Conservation (phyloP, 2,888 invertebrate species). For the Anaspis maculata region DNA sequence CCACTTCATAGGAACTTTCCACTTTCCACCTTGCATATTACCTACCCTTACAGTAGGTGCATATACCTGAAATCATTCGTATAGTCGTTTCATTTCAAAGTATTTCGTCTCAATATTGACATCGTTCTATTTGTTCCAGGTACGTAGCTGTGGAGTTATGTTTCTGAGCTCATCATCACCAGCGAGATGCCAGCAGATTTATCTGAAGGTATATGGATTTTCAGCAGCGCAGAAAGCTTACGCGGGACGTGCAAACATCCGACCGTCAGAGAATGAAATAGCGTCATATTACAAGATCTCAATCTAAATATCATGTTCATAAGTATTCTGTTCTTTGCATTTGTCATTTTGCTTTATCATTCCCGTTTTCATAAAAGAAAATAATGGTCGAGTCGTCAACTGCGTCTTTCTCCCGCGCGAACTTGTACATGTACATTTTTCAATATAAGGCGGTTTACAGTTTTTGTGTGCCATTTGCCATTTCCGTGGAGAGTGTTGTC, state of each 20-base stretch:
- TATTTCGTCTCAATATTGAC: background rate
- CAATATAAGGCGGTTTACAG: conserved; percentile 12
- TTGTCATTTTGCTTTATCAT: conserved; percentile 15
- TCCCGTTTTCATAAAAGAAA: conserved; percentile 10
- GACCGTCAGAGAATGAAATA: conserved; percentile 12
- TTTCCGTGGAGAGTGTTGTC: conserved; percentile 4
- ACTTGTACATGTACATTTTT: conserved; percentile 12
- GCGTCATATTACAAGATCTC: conserved; percentile 16
- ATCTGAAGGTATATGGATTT: conserved; percentile 7
- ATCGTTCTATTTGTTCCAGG: conserved; percentile 10
- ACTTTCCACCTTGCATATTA: no score
- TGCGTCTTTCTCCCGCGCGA: no score
- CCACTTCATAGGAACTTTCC: no score
- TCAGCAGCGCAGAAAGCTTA: conserved; percentile 11
- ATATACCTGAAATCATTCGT: no score
- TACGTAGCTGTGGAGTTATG: conserved; percentile 11
- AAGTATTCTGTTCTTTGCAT: conserved; percentile 17
- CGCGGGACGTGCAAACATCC: conserved; percentile 11
- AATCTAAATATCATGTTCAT: conserved; percentile 17
- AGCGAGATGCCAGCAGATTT: conserved; percentile 8
- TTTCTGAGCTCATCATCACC: background rate
- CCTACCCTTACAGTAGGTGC: no score
- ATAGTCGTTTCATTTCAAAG: background rate
- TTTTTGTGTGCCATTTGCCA: conserved; percentile 1
- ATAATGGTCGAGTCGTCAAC: conserved; percentile 11